Percentiles rank a stretch among this genome's conserved stretches.
Conservation (phyloP, 2,113 vertebrate genomes). For the Eurystomus gularis region DNA sequence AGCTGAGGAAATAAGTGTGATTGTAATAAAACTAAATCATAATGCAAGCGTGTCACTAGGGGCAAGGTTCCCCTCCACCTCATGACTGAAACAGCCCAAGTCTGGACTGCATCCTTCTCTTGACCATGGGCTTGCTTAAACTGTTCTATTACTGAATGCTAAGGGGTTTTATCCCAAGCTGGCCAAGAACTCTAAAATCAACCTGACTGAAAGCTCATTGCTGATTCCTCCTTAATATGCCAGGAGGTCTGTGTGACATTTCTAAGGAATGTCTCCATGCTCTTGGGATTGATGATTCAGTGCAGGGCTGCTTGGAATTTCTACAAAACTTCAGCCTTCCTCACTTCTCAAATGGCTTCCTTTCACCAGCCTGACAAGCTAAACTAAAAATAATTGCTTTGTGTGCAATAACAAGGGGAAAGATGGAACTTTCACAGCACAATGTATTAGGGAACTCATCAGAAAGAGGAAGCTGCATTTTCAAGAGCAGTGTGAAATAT, state of each 20-base stretch:
- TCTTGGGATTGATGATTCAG: slow-evolving; percentile 67
- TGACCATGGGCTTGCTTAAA: not conserved
- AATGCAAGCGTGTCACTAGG: not conserved
- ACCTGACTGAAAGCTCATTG: not conserved
- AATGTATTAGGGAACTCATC: not conserved
- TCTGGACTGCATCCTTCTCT: not conserved
- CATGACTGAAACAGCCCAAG: not conserved
- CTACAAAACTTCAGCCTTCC: slow-evolving; percentile 18
- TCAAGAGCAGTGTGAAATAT: not conserved
- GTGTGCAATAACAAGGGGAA: not conserved
- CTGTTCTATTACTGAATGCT: not conserved
- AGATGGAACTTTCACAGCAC: not conserved
- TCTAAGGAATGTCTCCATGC: slow-evolving; percentile 25
- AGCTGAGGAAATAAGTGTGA: not conserved
- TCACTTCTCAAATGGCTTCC: not conserved
- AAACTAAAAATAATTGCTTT: slow-evolving; percentile 33
- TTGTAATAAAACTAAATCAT: not conserved
- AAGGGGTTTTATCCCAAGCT: not conserved
- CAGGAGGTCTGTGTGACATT: slow-evolving; percentile 59
- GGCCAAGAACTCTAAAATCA: not conserved
- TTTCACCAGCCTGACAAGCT: slow-evolving; percentile 6
- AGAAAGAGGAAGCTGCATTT: not conserved
- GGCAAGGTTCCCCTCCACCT: not conserved
- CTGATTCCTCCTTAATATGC: slow-evolving; percentile 47
- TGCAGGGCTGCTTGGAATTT: slow-evolving; percentile 15